These are phyloP conservation scores for Epizoanthus stellaris DNA, from an alignment of 92 coral and sea anemone species.

Conservation along the genomic window DNA sequence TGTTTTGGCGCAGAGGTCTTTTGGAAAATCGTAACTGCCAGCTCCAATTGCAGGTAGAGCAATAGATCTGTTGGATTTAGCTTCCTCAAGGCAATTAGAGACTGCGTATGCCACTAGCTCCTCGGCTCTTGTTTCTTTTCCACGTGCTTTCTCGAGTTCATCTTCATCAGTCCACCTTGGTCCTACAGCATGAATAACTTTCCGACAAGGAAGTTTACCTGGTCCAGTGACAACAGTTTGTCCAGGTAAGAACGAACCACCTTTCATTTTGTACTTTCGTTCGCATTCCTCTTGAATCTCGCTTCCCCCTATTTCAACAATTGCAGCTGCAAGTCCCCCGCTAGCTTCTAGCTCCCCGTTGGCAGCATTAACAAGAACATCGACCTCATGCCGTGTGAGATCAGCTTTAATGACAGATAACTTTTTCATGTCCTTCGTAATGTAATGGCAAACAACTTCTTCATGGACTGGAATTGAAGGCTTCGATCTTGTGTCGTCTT, in stretches of 20 bases:
- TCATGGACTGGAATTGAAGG: background rate
- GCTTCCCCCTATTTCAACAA: slow-evolving; percentile 34
- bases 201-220: slow-evolving; percentile 32
- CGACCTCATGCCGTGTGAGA: slow-evolving; percentile 35
- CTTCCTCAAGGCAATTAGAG: slow-evolving; percentile 45
- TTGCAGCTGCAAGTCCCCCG: slow-evolving; percentile 45
- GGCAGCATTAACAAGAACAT: slow-evolving; percentile 54
- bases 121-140: slow-evolving; percentile 4
- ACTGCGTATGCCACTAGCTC: slow-evolving; percentile 48
- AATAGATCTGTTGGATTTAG: slow-evolving; percentile 48
- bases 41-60: slow-evolving; percentile 87
- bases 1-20: slow-evolving; percentile 61
- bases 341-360: slow-evolving; percentile 36
- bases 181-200: slow-evolving; percentile 44
- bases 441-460: slow-evolving; percentile 37
- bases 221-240: slow-evolving; percentile 20
- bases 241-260: slow-evolving; percentile 3
- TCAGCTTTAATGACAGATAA: slow-evolving; percentile 41
- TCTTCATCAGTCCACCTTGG: slow-evolving; percentile 25
- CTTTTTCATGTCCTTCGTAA: slow-evolving; percentile 25
- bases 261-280: slow-evolving; percentile 6
- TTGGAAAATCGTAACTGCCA: slow-evolving; percentile 69
- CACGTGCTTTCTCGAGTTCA: too few relatives aligned
- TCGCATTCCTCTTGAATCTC: slow-evolving; percentile 51
- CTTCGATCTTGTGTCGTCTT: background rate